Percentiles rank a stretch among this genome's conserved stretches.
These are phyloP conservation scores for Synanthedon vespiformis DNA, from an alignment of 2,888 invertebrate genomes.

Conservation along the genomic window DNA sequence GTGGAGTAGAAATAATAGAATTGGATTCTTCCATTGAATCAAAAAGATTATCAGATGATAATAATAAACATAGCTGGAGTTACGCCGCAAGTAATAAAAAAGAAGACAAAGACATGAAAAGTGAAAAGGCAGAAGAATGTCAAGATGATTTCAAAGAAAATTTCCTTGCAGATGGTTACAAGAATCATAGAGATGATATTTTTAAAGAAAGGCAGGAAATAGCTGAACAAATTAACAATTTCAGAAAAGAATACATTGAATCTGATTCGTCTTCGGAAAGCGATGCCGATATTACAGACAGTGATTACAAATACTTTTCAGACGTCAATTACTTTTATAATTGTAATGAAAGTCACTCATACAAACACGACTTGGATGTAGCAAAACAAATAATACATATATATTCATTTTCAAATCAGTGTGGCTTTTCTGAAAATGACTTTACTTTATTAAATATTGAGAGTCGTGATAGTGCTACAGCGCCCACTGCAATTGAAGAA, in stretches of 20 bases:
- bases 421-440: slow-evolving; percentile 28
- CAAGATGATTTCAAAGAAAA: slow-evolving; percentile 2
- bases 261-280: slow-evolving; percentile 34
- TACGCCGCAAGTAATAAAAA: slow-evolving; percentile 13
- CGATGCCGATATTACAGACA: slow-evolving; percentile 15
- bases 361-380: slow-evolving; percentile 17
- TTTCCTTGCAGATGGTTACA: slow-evolving; percentile 4
- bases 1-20: slow-evolving; percentile 41
- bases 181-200: slow-evolving; percentile 5
- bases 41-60: slow-evolving; percentile 14
- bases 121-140: slow-evolving; percentile 2
- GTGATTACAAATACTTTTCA: slow-evolving; percentile 8
- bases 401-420: slow-evolving; percentile 47
- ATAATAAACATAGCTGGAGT: slow-evolving; percentile 22
- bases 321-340: background rate
- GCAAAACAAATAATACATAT: slow-evolving; percentile 43
- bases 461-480: slow-evolving; percentile 18
- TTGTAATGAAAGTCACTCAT: slow-evolving; percentile 2
- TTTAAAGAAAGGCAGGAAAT: slow-evolving; percentile 9
- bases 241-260: slow-evolving; percentile 24
- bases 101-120: slow-evolving; percentile 5
- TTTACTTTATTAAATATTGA: slow-evolving; percentile 23
- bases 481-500: too few species aligned
- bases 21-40: slow-evolving; percentile 26
- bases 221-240: slow-evolving; percentile 28